These are phyloP conservation scores for Drosophila ananassae DNA, from an alignment of 1,140 invertebrate genomes.

Conservation along the genomic window DNA sequence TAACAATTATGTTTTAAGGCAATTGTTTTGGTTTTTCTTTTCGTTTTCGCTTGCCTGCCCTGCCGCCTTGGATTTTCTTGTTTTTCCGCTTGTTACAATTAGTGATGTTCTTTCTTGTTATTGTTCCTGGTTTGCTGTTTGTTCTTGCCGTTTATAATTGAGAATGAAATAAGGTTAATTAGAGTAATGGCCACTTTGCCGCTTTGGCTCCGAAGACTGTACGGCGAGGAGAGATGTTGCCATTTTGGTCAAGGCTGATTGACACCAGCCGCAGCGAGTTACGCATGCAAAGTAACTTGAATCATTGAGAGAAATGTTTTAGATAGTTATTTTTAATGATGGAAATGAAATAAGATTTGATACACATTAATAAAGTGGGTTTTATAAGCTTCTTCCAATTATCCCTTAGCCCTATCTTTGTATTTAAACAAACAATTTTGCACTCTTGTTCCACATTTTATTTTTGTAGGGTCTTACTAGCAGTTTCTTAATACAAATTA, in stretches of 20 bases:
- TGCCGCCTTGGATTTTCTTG: slow-evolving; percentile 3
- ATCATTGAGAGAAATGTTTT: slow-evolving; percentile 7
- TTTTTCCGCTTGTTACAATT: slow-evolving; percentile 53
- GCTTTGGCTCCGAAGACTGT: slow-evolving; percentile 12
- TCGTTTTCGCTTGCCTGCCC: slow-evolving; percentile 19
- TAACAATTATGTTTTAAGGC: slow-evolving; percentile 83
- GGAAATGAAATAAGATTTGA: not conserved
- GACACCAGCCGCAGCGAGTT: slow-evolving; percentile 15
- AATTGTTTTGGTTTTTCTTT: slow-evolving; percentile 78
- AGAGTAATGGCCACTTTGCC: slow-evolving; percentile 77
- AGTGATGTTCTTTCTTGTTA: slow-evolving; percentile 42
- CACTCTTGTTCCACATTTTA: too few relatives aligned
- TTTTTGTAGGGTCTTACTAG: too few relatives aligned
- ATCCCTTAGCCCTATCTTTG: too few relatives aligned
- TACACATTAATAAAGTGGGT: too few relatives aligned
- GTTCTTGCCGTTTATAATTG: slow-evolving; percentile 72
- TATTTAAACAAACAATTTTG: too few relatives aligned
- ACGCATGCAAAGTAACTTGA: slow-evolving; percentile 18
- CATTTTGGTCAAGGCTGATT: slow-evolving; percentile 70
- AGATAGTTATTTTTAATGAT: not conserved
- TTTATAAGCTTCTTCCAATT: too few relatives aligned
- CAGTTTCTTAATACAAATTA: too few relatives aligned
- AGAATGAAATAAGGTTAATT: slow-evolving; percentile 83
- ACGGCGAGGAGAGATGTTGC: slow-evolving; percentile 40
- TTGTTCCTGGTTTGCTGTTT: slow-evolving; percentile 28